Evolutionary conservation across 2,888 invertebrate species (phyloP), one percentile per base, ranked within the genome.

Genomic region (Endotricha flammealis): DNA sequence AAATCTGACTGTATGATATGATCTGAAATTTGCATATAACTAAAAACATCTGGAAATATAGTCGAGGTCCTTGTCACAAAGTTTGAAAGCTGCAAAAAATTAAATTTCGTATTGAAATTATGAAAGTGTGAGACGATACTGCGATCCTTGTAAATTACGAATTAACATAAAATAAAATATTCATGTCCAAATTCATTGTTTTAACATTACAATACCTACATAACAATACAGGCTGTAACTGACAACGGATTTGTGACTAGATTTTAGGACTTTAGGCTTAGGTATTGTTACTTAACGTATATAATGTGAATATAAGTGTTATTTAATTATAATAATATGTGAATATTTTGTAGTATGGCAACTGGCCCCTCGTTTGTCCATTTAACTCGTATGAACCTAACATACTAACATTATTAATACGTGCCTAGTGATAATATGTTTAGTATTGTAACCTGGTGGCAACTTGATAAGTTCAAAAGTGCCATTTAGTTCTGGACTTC

Each of bases 181-280:
- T n/a, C n/a, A n/a, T n/a, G n/a, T n/a, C n/a, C n/a, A n/a, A n/a
- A n/a, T n/a, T n/a, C n/a, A n/a, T n/a, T n/a, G n/a, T n/a, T n/a
- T n/a, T n/a, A n/a, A n/a, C n/a, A n/a, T n/a, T n/a, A n/a, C n/a
- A n/a, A n/a, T n/a, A n/a, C n/a, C n/a, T n/a, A n/a, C n/a, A n/a
- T n/a, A n/a, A 62, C 62, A 67, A 61, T 54, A 65, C 82, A 67
- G 85, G 83, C 81, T 82, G 82, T 83, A 76, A 82, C 62, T 73
- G 70, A 83, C 74, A 77, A 85, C 71, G 85, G 85, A 85, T 85
- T 85, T 85, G 85, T 80, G 74, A 82, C 67, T 82, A 82, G 72
- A 53, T 53, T 60, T 56, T 57, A 66, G 42, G 49, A 60, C 42
- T 48, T 42, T 72, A 64, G 48, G 32, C 17, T 73, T 79, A 74